Conservation (phyloP, 2,113 vertebrate species). For the Hystrix brachyura region DNA sequence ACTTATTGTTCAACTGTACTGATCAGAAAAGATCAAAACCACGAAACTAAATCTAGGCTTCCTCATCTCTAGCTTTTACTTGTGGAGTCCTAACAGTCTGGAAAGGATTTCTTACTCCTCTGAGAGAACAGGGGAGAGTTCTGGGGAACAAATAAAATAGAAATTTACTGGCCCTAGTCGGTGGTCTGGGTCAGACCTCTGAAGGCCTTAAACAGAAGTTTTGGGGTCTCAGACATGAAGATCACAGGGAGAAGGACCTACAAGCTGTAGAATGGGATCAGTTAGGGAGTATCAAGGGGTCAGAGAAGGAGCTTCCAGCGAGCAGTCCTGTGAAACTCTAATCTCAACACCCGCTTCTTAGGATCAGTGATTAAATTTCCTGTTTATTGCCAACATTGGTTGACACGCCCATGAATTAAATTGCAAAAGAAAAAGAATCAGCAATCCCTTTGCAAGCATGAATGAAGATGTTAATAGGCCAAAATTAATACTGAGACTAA, state of each 20-base stretch:
- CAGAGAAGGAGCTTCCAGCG: neutral
- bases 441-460: neutral
- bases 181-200: neutral
- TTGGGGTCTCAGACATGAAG: neutral
- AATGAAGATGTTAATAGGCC: neutral
- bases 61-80: neutral
- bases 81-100: neutral
- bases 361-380: neutral
- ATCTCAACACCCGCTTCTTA: neutral
- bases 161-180: neutral
- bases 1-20: conserved; percentile 6
- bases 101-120: neutral
- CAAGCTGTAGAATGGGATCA: neutral
- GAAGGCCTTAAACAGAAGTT: neutral
- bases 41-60: neutral
- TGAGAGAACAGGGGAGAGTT: neutral
- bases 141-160: neutral
- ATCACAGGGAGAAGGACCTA: neutral
- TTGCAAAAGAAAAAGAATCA: neutral
- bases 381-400: neutral
- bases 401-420: neutral
- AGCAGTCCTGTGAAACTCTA: neutral
- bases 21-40: conserved; percentile 55
- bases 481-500: neutral
- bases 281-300: neutral